A percentile compares a stretch with the other conserved stretches of the same genome.
These are phyloP conservation scores for Tridacna crocea DNA, from an alignment of 2,888 invertebrate genomes.

Conservation along the genomic window DNA sequence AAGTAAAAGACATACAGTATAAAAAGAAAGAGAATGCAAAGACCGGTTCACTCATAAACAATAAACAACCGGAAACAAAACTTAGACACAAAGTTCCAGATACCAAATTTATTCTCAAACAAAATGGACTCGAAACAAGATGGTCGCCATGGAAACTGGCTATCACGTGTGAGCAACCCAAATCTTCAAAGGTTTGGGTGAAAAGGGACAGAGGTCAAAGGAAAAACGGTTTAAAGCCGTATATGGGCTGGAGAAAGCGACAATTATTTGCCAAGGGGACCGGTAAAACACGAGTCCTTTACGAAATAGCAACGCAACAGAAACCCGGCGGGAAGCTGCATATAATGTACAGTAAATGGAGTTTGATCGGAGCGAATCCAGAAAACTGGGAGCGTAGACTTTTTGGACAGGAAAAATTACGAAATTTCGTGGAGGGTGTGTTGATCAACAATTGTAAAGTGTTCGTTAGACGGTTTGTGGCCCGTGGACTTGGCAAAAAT, in stretches of 20 bases:
- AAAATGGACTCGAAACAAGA: conserved; percentile 41
- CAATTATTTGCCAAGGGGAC: conserved; percentile 30
- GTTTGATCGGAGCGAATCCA: conserved; percentile 18
- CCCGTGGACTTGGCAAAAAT: conserved; percentile 45
- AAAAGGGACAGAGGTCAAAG: neutral
- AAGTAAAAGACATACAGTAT: neutral
- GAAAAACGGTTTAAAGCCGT: neutral
- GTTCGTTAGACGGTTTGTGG: conserved; percentile 63
- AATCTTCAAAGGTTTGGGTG: conserved; percentile 15
- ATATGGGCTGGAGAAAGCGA: conserved; percentile 27
- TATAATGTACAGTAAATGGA: conserved; percentile 61
- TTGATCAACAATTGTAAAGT: conserved; percentile 60
- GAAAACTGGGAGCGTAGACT: conserved; percentile 46
- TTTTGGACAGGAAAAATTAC: conserved; percentile 33
- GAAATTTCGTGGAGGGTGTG: conserved; percentile 48
- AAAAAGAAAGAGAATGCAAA: neutral
- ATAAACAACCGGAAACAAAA: conserved; percentile 5
- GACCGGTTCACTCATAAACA: neutral
- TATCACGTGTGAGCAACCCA: conserved; percentile 24
- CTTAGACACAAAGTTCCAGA: conserved; percentile 67
- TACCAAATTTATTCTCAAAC: conserved; percentile 62
- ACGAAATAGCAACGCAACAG: conserved; percentile 70
- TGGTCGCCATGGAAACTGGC: conserved; percentile 74
- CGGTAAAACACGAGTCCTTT: conserved; percentile 41
- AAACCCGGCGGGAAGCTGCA: conserved; percentile 57